Conservation (phyloP, 2,797 vertebrate species). For the Lophotriccus pileatus region DNA sequence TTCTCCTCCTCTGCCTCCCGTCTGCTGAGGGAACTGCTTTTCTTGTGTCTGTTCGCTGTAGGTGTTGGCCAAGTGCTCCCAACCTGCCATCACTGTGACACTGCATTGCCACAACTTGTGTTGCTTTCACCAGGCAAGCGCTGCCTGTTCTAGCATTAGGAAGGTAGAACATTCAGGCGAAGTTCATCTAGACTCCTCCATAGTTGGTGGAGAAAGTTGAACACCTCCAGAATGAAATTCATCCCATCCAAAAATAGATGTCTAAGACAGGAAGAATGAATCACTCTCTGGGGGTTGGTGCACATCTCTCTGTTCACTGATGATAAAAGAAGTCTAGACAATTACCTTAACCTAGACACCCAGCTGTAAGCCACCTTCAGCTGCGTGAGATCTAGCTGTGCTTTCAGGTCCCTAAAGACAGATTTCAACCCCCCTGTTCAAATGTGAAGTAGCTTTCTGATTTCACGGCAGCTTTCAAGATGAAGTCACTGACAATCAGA, state of each 20-base stretch:
- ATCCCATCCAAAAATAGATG: slow-evolving; percentile 57
- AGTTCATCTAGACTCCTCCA: slow-evolving; percentile 45
- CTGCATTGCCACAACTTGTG: background rate
- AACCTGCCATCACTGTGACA: background rate
- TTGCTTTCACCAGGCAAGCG: background rate
- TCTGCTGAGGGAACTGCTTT: background rate
- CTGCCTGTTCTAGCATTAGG: background rate
- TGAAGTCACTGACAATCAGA: slow-evolving; percentile 38
- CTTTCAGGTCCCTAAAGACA: slow-evolving; percentile 42
- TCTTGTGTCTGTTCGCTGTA: background rate
- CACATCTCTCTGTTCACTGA: slow-evolving; percentile 34
- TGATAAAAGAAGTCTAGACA: slow-evolving; percentile 70
- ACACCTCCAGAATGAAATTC: slow-evolving; percentile 62
- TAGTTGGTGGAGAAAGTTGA: slow-evolving; percentile 35
- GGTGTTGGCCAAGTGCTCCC: background rate
- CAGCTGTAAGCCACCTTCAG: slow-evolving; percentile 58
- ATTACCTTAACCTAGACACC: slow-evolving; percentile 62
- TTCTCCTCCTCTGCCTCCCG: background rate
- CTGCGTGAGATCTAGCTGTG: slow-evolving; percentile 11
- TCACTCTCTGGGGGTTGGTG: slow-evolving; percentile 63
- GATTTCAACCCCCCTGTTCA: slow-evolving; percentile 29
- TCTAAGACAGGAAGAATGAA: slow-evolving; percentile 62
- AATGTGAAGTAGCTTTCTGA: slow-evolving; percentile 28
- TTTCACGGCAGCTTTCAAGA: slow-evolving; percentile 50
- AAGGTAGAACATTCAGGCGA: slow-evolving; percentile 5